Evolutionary conservation across 2,888 invertebrate genomes (phyloP).

Genomic region (Pollenia labialis): DNA sequence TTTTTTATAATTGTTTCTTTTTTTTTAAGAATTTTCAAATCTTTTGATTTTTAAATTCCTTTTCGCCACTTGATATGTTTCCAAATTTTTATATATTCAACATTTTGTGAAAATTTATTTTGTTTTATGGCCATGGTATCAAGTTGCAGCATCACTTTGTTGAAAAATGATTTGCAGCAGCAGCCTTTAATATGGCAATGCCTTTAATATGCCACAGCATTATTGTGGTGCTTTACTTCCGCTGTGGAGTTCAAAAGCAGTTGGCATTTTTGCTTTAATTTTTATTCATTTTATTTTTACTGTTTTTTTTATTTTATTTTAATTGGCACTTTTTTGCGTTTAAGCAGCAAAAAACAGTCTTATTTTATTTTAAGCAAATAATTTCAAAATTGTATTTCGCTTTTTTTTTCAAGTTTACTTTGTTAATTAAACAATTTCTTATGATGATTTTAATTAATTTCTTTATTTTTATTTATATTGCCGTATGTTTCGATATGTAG

Average conservation of each 20-base stretch:
- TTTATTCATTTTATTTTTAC: background rate
- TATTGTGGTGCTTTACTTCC: slow-evolving; percentile 47
- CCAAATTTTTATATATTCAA: slow-evolving; percentile 87
- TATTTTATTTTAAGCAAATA: slow-evolving; percentile 51
- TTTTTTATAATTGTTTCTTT: slow-evolving; percentile 43
- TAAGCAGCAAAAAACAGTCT: slow-evolving; percentile 6
- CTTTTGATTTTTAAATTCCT: slow-evolving; percentile 41
- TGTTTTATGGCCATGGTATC: slow-evolving; percentile 79
- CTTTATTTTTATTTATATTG: slow-evolving; percentile 23
- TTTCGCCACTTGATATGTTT: slow-evolving; percentile 92
- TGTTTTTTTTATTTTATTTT: slow-evolving; percentile 35
- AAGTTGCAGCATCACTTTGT: slow-evolving; percentile 52
- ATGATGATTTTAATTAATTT: background rate
- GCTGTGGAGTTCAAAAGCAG: slow-evolving; percentile 18
- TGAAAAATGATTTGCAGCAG: slow-evolving; percentile 49
- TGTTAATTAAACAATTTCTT: slow-evolving; percentile 22
- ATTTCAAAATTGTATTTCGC: slow-evolving; percentile 49
- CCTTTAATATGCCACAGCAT: slow-evolving; percentile 40
- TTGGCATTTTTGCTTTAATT: background rate
- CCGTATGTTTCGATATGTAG: slow-evolving; percentile 32
- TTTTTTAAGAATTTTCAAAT: slow-evolving; percentile 44
- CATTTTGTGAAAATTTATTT: slow-evolving; percentile 78
- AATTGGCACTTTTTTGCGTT: slow-evolving; percentile 42
- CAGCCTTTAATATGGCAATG: slow-evolving; percentile 57
- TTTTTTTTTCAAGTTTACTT: slow-evolving; percentile 43